These are phyloP conservation scores for Orcinus orca DNA, from an alignment of 2,113 vertebrate genomes.

Conservation along the genomic window DNA sequence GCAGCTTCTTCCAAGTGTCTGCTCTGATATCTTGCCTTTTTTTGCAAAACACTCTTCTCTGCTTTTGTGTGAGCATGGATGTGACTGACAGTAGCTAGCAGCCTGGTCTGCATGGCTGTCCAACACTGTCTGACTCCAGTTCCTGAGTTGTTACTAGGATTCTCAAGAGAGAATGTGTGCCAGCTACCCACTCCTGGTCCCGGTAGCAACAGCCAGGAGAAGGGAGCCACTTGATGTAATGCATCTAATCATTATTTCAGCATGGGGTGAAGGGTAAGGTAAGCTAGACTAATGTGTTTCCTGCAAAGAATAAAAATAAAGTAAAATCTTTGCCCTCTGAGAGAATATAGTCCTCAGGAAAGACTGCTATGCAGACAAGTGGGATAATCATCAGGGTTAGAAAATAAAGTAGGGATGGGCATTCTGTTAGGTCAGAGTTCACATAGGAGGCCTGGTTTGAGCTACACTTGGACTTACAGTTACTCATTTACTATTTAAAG, in stretches of 20 bases:
- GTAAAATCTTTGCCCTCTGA: not conserved
- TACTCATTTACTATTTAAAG: not conserved
- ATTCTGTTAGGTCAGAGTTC: constrained; percentile 8
- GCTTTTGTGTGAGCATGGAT: not conserved
- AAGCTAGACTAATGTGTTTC: not conserved
- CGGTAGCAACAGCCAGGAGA: not conserved
- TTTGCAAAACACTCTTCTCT: not conserved
- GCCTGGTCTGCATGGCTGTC: not conserved
- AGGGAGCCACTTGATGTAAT: not conserved
- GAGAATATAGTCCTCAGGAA: not conserved
- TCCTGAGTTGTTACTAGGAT: not conserved
- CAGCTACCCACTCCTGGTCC: not conserved
- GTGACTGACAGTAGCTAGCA: not conserved
- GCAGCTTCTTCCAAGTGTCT: not conserved
- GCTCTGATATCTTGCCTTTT: not conserved
- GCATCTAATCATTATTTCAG: not conserved
- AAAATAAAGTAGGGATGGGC: not conserved
- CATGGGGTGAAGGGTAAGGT: not conserved
- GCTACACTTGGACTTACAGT: not conserved
- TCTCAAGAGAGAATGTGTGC: not conserved
- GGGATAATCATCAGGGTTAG: not conserved
- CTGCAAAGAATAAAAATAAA: not conserved
- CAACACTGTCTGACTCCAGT: not conserved
- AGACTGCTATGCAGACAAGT: not conserved
- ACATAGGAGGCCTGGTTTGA: not conserved